A percentile compares a stretch with the other conserved stretches of the same genome.
Evolutionary conservation across 2,113 vertebrate genomes (phyloP).

Genomic region (Vanacampus margaritifer): DNA sequence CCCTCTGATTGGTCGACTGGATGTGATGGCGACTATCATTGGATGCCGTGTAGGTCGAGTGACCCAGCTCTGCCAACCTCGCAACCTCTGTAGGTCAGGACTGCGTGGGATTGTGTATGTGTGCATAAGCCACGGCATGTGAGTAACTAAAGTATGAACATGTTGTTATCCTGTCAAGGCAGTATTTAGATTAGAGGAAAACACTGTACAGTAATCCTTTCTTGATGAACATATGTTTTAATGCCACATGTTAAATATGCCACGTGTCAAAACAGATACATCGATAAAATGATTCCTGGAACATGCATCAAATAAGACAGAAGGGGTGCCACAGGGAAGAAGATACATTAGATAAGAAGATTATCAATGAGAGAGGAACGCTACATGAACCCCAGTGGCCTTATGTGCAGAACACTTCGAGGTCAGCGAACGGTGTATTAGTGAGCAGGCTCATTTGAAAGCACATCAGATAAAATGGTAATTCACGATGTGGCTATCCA

Average conservation of each 20-base stretch:
- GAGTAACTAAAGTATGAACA: constrained; percentile 21
- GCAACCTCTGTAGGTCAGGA: constrained; percentile 28
- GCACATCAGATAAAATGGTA: constrained; percentile 39
- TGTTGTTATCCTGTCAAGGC: constrained; percentile 29
- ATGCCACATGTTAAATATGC: constrained; percentile 11
- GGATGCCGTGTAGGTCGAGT: constrained; percentile 11
- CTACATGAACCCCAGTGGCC: neutral
- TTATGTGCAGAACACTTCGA: constrained; percentile 3
- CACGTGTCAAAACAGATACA: neutral
- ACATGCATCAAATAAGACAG: neutral
- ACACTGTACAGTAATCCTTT: constrained; percentile 43
- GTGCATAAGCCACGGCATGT: constrained; percentile 8
- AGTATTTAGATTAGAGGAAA: constrained; percentile 46
- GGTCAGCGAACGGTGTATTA: constrained; percentile 47
- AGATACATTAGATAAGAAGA: constrained; percentile 17
- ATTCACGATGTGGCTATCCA: constrained; percentile 32
- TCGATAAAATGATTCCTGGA: neutral
- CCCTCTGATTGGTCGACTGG: constrained; percentile 32
- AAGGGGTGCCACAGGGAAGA: constrained; percentile 6
- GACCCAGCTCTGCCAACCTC: constrained; percentile 22
- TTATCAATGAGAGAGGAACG: constrained; percentile 12
- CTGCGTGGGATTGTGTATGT: constrained; percentile 6
- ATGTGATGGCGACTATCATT: constrained; percentile 37
- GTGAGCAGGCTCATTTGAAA: constrained; percentile 39
- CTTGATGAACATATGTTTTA: constrained; percentile 58